These are phyloP conservation scores for Chelon labrosus DNA, from an alignment of 2,797 vertebrate genomes.

Conservation along the genomic window DNA sequence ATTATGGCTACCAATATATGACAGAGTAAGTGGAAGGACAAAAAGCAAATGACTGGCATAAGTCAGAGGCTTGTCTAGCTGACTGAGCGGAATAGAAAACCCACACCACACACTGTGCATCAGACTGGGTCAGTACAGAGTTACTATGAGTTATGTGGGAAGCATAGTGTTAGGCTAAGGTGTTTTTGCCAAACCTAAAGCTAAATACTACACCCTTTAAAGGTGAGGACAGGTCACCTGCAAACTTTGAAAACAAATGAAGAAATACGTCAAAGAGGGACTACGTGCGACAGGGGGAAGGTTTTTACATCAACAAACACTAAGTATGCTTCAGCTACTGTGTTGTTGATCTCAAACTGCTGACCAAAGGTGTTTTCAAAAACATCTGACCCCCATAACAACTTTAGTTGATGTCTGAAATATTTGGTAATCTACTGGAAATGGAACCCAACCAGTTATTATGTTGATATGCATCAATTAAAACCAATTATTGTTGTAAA, in stretches of 20 bases:
- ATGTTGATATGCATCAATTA: not conserved
- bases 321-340: conserved; percentile 2
- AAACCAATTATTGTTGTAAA: not conserved
- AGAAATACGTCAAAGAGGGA: conserved; percentile 24
- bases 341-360: conserved; percentile 8
- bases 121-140: conserved; percentile 41
- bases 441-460: not conserved
- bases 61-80: conserved; percentile 41
- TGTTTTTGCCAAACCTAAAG: conserved; percentile 31
- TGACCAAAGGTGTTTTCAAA: not conserved
- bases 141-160: conserved; percentile 56
- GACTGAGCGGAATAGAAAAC: conserved; percentile 53
- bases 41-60: conserved; percentile 53
- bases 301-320: conserved; percentile 38
- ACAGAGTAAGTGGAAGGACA: conserved; percentile 28
- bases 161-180: conserved; percentile 4
- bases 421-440: not conserved
- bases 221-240: conserved; percentile 40
- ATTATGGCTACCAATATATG: conserved; percentile 33
- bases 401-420: not conserved
- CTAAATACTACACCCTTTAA: conserved; percentile 17
- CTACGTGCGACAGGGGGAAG: conserved; percentile 1
- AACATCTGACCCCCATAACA: not conserved
- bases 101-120: conserved; percentile 46
- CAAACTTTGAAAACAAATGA: conserved; percentile 51